These are phyloP conservation scores for Danaus chrysippus DNA, from an alignment of 2,888 invertebrate genomes.

Conservation along the genomic window DNA sequence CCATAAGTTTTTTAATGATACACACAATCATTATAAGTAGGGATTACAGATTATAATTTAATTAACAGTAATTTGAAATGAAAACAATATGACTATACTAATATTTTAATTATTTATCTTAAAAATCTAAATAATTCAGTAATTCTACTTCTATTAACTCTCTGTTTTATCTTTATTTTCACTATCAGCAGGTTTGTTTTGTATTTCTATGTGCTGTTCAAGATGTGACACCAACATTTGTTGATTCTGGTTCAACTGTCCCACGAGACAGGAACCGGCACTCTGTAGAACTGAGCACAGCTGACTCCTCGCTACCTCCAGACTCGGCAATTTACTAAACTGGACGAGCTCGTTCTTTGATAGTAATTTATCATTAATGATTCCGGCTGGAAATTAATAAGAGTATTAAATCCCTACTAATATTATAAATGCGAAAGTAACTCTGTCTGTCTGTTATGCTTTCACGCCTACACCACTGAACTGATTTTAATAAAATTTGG, in stretches of 20 bases:
- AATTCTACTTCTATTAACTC: conserved; percentile 17
- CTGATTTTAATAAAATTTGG: too few species aligned
- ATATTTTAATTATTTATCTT: too few species aligned
- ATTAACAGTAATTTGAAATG: too few species aligned
- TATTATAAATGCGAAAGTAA: too few species aligned
- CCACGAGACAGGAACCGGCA: conserved; percentile 81
- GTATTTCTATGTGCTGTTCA: conserved; percentile 76
- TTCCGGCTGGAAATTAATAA: conserved; percentile 80
- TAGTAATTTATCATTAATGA: conserved; percentile 83
- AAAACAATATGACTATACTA: too few species aligned
- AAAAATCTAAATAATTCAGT: conserved; percentile 13
- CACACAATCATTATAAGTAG: too few species aligned
- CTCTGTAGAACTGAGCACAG: conserved; percentile 84
- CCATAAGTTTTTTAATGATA: too few species aligned
- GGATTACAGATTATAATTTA: too few species aligned
- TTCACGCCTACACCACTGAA: too few species aligned
- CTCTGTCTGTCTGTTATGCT: too few species aligned
- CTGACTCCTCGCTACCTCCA: conserved; percentile 82
- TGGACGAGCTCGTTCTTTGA: conserved; percentile 83
- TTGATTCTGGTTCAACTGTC: conserved; percentile 84
- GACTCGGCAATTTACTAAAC: conserved; percentile 81
- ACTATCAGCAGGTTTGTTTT: conserved; percentile 34
- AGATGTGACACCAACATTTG: conserved; percentile 83
- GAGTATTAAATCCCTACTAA: too few species aligned
- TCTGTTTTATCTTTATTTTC: conserved; percentile 27